phyloP scores from a whole-genome alignment of 2,888 invertebrate species.

The Tenodera sinensis region DNA sequence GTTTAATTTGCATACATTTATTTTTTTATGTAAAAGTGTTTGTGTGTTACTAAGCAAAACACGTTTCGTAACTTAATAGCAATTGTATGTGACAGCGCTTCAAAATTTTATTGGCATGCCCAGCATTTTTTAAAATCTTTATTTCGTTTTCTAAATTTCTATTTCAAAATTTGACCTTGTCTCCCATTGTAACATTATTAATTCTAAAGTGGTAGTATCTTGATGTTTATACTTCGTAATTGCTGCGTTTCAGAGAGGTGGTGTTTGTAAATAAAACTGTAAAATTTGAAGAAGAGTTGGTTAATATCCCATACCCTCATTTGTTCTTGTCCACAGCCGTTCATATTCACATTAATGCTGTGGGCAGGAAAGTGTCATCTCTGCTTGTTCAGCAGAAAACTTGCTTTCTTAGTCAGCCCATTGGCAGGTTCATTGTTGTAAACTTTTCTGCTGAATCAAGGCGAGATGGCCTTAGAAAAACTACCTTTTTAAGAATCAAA shows the following conservation, averaged over 20 bases:
- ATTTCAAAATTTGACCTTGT: constrained; percentile 2
- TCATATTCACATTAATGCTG: background rate
- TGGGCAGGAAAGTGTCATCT: background rate
- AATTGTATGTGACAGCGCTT: constrained; percentile 5
- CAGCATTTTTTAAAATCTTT: background rate
- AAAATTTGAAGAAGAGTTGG: constrained; percentile 32
- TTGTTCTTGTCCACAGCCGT: background rate
- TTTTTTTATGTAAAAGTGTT: constrained; percentile 17
- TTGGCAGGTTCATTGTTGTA: too few species aligned
- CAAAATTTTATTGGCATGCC: background rate
- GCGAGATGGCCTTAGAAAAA: too few species aligned
- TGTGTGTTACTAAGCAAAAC: background rate
- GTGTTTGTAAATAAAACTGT: constrained; percentile 41
- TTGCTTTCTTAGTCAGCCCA: too few species aligned
- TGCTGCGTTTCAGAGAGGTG: constrained; percentile 35
- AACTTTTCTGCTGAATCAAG: too few species aligned
- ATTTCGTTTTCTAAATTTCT: background rate
- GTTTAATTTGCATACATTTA: constrained; percentile 14
- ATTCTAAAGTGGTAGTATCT: constrained; percentile 24
- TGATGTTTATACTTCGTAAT: constrained; percentile 29
- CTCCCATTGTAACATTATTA: constrained; percentile 24
- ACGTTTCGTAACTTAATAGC: background rate
- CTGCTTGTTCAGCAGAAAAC: background rate
- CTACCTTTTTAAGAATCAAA: too few species aligned
- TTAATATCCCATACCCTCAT: background rate